Evolutionary conservation across 2,113 vertebrate genomes (phyloP).

Genomic region (Labrus mixtus): DNA sequence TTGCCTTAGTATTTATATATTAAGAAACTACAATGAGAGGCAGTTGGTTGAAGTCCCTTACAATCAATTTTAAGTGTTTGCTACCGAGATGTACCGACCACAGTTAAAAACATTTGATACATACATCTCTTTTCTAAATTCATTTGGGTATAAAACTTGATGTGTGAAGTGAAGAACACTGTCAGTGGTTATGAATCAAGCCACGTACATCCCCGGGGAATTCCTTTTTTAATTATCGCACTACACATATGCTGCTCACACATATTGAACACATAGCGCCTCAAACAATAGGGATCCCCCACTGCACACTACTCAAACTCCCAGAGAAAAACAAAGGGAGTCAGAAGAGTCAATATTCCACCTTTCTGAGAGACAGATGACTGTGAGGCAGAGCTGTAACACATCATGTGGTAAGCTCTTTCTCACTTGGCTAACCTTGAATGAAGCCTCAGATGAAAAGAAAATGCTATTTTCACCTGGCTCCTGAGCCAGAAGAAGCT

Average conservation of each 20-base stretch:
- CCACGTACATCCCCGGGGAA: slow-evolving; percentile 35
- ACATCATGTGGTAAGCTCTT: slow-evolving; percentile 68
- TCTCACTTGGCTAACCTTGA: slow-evolving; percentile 85
- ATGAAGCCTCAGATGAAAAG: slow-evolving; percentile 83
- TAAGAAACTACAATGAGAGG: not conserved
- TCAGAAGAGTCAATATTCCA: slow-evolving; percentile 68
- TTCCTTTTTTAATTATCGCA: slow-evolving; percentile 62
- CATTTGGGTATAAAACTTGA: not conserved
- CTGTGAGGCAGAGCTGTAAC: slow-evolving; percentile 65
- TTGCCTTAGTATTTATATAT: not conserved
- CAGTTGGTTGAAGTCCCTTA: not conserved
- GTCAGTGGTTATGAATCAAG: slow-evolving; percentile 6
- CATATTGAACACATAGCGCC: slow-evolving; percentile 40
- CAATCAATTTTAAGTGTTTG: not conserved
- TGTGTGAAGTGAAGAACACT: too few relatives aligned
- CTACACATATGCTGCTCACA: slow-evolving; percentile 18
- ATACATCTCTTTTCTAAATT: not conserved
- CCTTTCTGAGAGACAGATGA: slow-evolving; percentile 56
- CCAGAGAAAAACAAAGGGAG: slow-evolving; percentile 53
- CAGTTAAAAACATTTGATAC: not conserved
- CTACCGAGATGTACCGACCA: not conserved
- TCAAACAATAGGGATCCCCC: slow-evolving; percentile 45
- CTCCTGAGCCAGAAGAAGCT: slow-evolving; percentile 75
- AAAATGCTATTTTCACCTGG: slow-evolving; percentile 86
- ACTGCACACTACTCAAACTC: slow-evolving; percentile 36